Evolutionary conservation across 1,140 invertebrate species (phyloP).

Genomic region (Atta texana): DNA sequence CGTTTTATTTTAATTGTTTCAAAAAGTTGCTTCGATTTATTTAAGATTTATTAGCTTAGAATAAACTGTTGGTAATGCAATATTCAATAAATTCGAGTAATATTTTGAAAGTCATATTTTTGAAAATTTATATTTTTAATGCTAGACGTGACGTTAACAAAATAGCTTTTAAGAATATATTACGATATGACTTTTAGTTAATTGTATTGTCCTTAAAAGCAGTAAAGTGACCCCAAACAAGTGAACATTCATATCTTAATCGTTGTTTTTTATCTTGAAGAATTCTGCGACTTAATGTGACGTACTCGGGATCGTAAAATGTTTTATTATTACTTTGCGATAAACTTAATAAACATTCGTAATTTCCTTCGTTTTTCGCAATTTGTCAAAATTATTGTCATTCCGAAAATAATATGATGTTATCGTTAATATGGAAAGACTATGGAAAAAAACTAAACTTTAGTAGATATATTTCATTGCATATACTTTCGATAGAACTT

Average conservation of each 20-base stretch:
- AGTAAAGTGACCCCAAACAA: not conserved
- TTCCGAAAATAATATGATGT: not conserved
- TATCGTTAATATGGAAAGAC: not conserved
- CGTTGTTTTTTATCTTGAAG: not conserved
- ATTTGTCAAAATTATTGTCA: not conserved
- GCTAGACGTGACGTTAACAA: not conserved
- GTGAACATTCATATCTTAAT: constrained; percentile 8
- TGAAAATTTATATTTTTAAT: not conserved
- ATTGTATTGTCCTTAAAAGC: constrained; percentile 7
- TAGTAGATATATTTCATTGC: not conserved
- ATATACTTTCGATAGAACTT: not conserved
- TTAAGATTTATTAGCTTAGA: not conserved
- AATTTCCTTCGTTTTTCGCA: not conserved
- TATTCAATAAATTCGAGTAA: not conserved
- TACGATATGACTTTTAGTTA: not conserved
- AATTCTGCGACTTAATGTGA: not conserved
- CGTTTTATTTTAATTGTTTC: not conserved
- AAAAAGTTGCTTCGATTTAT: not conserved
- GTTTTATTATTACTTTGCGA: not conserved
- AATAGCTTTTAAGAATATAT: not conserved
- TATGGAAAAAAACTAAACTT: not conserved
- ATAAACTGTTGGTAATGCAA: not conserved
- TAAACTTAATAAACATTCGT: not conserved
- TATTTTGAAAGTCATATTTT: not conserved
- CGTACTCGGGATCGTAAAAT: not conserved